These are phyloP conservation scores for Pseudolaguvia tuberculata DNA, from an alignment of 2,113 vertebrate species.

Conservation along the genomic window DNA sequence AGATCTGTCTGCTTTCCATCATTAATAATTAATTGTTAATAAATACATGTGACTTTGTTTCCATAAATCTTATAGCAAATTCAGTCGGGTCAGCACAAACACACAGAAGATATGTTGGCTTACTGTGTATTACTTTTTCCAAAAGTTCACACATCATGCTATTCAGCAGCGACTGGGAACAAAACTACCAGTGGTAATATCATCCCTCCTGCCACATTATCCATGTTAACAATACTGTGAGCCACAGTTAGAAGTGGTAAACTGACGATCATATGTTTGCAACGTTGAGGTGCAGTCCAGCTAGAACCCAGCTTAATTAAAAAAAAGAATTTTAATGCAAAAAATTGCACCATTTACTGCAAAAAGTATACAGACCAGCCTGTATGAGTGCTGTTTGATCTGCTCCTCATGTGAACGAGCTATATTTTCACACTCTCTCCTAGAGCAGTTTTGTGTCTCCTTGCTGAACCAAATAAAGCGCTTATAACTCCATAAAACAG, in stretches of 20 bases:
- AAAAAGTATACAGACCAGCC: not conserved
- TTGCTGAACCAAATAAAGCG: slow-evolving; percentile 21
- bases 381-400: not conserved
- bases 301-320: not conserved
- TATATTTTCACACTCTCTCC: slow-evolving; percentile 28
- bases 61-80: not conserved
- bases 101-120: not conserved
- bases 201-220: slow-evolving; percentile 49
- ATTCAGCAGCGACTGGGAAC: slow-evolving; percentile 29
- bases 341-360: too few species aligned
- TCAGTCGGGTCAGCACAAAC: not conserved
- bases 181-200: slow-evolving; percentile 51
- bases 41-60: not conserved
- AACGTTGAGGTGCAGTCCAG: not conserved
- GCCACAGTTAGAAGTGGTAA: slow-evolving; percentile 32
- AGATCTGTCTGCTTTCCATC: slow-evolving; percentile 30
- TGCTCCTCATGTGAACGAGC: slow-evolving; percentile 5
- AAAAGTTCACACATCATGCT: slow-evolving; percentile 4
- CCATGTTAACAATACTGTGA: slow-evolving; percentile 46
- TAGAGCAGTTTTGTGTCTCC: slow-evolving; percentile 15
- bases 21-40: not conserved
- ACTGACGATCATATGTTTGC: not conserved
- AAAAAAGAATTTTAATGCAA: not conserved
- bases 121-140: not conserved
- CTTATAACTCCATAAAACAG: not conserved